These are phyloP conservation scores for Puma concolor DNA, from an alignment of 2,113 vertebrate species.

Conservation along the genomic window DNA sequence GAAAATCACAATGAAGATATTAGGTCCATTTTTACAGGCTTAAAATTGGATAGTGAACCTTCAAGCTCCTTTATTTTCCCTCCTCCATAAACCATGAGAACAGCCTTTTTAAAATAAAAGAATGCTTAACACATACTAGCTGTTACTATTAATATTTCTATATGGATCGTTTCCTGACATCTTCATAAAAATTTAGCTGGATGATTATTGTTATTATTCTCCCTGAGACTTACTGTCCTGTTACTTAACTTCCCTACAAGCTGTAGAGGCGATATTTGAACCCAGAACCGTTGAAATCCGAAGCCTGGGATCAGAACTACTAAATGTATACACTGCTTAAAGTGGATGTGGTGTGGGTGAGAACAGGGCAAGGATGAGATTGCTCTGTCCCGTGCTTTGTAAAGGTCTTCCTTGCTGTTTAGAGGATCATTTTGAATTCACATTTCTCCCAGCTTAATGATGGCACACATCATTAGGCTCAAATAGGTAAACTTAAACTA, in stretches of 20 bases:
- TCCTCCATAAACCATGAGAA: not conserved
- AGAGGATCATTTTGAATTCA: conserved; percentile 55
- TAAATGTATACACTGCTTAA: not conserved
- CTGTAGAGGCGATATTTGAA: not conserved
- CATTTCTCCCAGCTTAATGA: conserved; percentile 52
- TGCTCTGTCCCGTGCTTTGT: not conserved
- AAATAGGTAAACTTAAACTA: conserved; percentile 63
- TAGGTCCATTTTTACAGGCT: conserved; percentile 39
- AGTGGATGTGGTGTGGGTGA: not conserved
- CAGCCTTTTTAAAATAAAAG: conserved; percentile 35
- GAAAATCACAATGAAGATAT: conserved; percentile 48
- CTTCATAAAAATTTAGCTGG: not conserved
- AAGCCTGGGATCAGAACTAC: not conserved
- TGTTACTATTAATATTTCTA: conserved; percentile 7
- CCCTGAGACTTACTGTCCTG: not conserved
- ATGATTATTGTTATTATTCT: not conserved
- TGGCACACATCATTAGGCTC: conserved; percentile 65
- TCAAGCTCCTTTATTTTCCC: not conserved
- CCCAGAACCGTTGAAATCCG: not conserved
- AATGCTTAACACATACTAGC: not conserved
- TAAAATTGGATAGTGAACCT: conserved; percentile 42
- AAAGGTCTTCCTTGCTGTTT: conserved; percentile 2
- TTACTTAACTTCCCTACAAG: not conserved
- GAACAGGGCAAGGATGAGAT: not conserved
- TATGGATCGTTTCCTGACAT: not conserved